Base-by-base conservation (phyloP, 2,113 vertebrate genomes). In the Cinclus cinclus region DNA sequence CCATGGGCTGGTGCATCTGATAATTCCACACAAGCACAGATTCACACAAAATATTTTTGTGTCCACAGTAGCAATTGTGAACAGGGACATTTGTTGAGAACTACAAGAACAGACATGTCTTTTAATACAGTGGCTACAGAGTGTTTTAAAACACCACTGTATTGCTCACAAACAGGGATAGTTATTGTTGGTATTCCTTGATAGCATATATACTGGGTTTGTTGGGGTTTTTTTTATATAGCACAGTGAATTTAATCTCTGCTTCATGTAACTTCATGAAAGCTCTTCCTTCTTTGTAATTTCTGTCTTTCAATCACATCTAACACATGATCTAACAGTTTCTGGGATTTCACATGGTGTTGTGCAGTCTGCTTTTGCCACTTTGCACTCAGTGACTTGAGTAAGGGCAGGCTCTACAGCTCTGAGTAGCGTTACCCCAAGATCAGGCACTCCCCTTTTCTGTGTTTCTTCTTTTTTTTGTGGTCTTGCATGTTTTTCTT, bases 81-180 rank as follows among this genome's bases (percentile, higher is more conserved):
- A 91, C 83, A 92, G 94, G 69, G 65, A 37, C n/a, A 90, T 95
- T 95, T 95, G 68, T 83, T 91, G 90, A 90, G 77, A 91, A 89
- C 83, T 86, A 92, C 75, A 96, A 97, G 96, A 92, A 64, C 70
- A 95, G 92, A 81, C 70, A 74, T 31, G 37, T 81, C 46, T 96
- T 94, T 94, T 95, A 93, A 90, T 82, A 82, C 62, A 62, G 80
- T 28, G 44, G 69, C 68, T 79, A 88, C 75, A 64, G 73, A 82
- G 41, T 35, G 60, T 87, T 90, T 92, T 70, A 80, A 91, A 94
- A 83, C 68, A 84, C 41, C 17, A 33, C 46, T 50, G 7, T 64
- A 71, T 22, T 83, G 77, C 64, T 91, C 52, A 84, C 67, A 90
- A 96, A 62, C 50, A 81, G 68, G 33, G 53, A 90, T 28, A 82